Evolutionary conservation across 2,888 invertebrate species (phyloP), one percentile per base, ranked within the genome.

Genomic region (Lymantria dispar): DNA sequence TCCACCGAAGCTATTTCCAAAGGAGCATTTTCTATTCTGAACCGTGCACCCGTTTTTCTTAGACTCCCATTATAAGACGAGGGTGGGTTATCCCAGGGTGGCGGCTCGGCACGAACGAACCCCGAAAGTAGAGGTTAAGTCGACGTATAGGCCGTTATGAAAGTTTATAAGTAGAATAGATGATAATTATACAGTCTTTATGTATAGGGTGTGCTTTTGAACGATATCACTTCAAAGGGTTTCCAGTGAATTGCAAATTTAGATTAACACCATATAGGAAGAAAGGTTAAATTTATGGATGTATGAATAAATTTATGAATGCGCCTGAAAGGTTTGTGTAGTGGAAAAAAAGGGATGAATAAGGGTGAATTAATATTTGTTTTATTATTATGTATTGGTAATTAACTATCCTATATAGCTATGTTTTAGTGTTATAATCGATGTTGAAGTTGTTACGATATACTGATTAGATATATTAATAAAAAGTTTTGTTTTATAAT

Each of bases 101-200:
- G 61, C 45, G 45, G 56, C 56, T 54, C 60, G 48, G 38, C 50
- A 52, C 52, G 56, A 22, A 22, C 58, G 41, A 11, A 36, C 11
- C 38, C 40, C 40, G 40, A 14, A 43, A 88, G 87, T 85, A 83
- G 85, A 86, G 88, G 85, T 87, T 89, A 85, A 88, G 85, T 83
- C 91, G 90, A 91, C 89, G 87, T 91, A 91, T 91, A 88, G 89
- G 87, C 87, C 89, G 84, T 91, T 91, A 87, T 86, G 85, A 89
- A 90, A 91, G 86, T 91, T 90, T 91, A 89, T 90, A 91, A 91
- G 91, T 88, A 86, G 83, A 89, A 90, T 83, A 85, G 89, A 91
- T 90, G 90, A 88, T 91, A 91, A 91, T 91, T 90, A 90, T 87
- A 84, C 78, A 79, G 75, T 83, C 68, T 86, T 84, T 85, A 88